phyloP scores from a whole-genome alignment of 2,888 invertebrate genomes.

The Ochropleura leucogaster region DNA sequence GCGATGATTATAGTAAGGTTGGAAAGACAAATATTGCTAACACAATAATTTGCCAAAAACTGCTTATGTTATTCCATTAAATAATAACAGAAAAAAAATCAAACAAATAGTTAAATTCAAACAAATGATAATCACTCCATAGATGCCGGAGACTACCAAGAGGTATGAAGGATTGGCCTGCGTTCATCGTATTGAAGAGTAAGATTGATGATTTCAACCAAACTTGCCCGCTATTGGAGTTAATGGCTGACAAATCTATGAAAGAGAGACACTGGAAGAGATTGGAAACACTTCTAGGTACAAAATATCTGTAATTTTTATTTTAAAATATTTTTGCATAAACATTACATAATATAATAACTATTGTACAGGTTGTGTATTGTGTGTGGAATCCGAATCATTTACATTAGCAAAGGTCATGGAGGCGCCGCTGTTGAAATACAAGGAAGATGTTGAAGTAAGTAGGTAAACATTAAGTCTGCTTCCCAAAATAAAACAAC shows the following conservation, averaged over 20 bases:
- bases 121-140: neutral
- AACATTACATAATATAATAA: no score
- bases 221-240: constrained; percentile 95
- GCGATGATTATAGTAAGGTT: neutral
- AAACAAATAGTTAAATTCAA: neutral
- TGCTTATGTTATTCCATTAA: no score
- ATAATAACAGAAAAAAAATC: neutral
- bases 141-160: constrained; percentile 96
- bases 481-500: neutral
- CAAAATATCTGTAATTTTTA: neutral
- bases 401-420: constrained; percentile 95
- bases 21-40: neutral
- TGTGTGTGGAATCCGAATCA: constrained; percentile 94
- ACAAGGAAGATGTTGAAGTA: constrained; percentile 97
- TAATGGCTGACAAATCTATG: constrained; percentile 97
- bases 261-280: constrained; percentile 95
- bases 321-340: neutral
- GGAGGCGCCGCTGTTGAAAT: constrained; percentile 95
- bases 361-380: constrained; percentile 88
- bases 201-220: constrained; percentile 98
- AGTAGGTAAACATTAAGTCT: constrained; percentile 49
- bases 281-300: constrained; percentile 82
- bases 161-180: constrained; percentile 97
- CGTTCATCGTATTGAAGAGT: constrained; percentile 95
- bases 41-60: neutral